Evolutionary conservation across 2,797 vertebrate genomes (phyloP).

Genomic region (Cichlasoma orientale): DNA sequence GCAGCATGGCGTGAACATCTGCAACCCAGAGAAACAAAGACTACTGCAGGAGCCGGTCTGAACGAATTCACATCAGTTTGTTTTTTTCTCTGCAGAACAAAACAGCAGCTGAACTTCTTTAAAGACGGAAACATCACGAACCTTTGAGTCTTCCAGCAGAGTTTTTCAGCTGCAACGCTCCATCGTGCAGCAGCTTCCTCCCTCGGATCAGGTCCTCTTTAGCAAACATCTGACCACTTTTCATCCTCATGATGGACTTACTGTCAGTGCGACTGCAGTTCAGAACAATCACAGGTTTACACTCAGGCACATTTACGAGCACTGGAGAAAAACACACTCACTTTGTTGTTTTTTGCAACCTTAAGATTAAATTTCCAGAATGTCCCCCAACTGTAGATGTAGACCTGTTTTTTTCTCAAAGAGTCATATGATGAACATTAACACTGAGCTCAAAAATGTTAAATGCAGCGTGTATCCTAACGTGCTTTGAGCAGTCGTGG

Average conservation of each 20-base stretch:
- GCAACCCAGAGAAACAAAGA: constrained; percentile 22
- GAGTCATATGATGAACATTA: too few relatives aligned
- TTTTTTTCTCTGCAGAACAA: background rate
- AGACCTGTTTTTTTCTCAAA: too few relatives aligned
- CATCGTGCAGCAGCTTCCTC: constrained; percentile 88
- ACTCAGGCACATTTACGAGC: background rate
- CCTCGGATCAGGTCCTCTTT: constrained; percentile 88
- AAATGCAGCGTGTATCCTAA: too few relatives aligned
- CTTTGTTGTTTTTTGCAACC: background rate
- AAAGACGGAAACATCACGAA: constrained; percentile 36
- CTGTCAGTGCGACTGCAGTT: constrained; percentile 84
- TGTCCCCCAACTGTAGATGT: too few relatives aligned
- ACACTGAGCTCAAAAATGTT: too few relatives aligned
- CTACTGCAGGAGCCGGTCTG: background rate
- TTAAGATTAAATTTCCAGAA: background rate
- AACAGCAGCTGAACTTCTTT: background rate
- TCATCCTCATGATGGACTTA: constrained; percentile 96
- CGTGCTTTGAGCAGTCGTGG: background rate
- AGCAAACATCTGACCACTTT: constrained; percentile 94
- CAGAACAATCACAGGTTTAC: background rate
- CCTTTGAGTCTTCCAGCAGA: constrained; percentile 88
- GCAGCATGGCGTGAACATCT: constrained; percentile 92
- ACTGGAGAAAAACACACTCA: too few relatives aligned
- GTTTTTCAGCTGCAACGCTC: constrained; percentile 85
- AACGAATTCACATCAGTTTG: background rate